A percentile compares a stretch with the other conserved stretches of the same genome.
These are phyloP conservation scores for Ceratina japonica DNA, from an alignment of 1,140 invertebrate species.

Conservation along the genomic window DNA sequence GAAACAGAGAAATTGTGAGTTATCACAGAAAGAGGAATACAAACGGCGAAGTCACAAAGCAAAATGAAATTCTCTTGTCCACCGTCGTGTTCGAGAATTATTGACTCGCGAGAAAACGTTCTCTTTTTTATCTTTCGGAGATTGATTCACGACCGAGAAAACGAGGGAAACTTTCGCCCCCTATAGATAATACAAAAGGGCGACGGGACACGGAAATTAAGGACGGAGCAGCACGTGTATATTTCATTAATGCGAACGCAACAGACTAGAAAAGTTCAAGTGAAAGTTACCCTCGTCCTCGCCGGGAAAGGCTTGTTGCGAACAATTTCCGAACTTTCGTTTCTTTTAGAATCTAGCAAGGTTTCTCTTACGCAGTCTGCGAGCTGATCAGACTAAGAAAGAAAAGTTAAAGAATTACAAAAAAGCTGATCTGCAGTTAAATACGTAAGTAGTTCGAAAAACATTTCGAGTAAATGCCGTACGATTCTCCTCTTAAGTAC, in stretches of 20 bases:
- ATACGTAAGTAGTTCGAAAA: slow-evolving; percentile 23
- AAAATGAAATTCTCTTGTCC: neutral
- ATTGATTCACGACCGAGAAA: neutral
- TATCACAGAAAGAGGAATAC: neutral
- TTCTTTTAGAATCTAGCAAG: neutral
- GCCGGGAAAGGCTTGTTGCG: neutral
- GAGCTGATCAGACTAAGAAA: too few relatives aligned
- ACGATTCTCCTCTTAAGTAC: slow-evolving; percentile 3
- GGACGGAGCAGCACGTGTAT: slow-evolving; percentile 20
- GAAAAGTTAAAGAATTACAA: too few relatives aligned
- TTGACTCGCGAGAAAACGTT: neutral
- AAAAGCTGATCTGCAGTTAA: neutral
- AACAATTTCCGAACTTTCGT: neutral
- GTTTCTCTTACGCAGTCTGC: too few relatives aligned
- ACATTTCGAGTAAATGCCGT: slow-evolving; percentile 37
- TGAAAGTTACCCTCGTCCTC: neutral
- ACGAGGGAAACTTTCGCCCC: slow-evolving; percentile 6
- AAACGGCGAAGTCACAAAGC: neutral
- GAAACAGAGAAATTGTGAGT: neutral
- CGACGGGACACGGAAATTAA: slow-evolving; percentile 6
- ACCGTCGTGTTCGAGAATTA: neutral
- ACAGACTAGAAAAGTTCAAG: slow-evolving; percentile 23
- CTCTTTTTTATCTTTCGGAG: too few relatives aligned
- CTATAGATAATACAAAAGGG: neutral
- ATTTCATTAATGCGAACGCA: slow-evolving; percentile 1